These are phyloP conservation scores for Hydriomena furcata DNA, from an alignment of 2,888 invertebrate species.

Conservation along the genomic window DNA sequence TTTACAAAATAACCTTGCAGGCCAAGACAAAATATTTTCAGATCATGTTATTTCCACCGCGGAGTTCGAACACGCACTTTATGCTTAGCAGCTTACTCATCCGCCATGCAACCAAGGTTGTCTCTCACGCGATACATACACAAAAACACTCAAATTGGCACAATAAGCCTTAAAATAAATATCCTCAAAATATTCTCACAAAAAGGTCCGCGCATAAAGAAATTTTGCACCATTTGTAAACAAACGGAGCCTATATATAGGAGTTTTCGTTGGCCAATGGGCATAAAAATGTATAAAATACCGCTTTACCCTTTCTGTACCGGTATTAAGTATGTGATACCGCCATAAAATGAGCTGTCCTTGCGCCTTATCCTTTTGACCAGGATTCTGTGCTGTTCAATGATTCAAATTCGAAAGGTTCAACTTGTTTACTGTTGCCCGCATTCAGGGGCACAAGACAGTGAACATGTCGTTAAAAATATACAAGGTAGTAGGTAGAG, in stretches of 20 bases:
- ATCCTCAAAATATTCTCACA: slow-evolving; percentile 43
- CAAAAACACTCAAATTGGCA: no score
- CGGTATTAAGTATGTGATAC: slow-evolving; percentile 31
- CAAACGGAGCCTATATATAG: slow-evolving; percentile 42
- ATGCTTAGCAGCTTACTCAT: no score
- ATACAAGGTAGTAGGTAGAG: no score
- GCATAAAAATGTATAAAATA: slow-evolving; percentile 44
- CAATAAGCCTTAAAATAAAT: slow-evolving; percentile 44
- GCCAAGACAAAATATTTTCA: no score
- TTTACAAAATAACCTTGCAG: no score
- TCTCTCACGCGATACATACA: no score
- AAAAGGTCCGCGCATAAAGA: slow-evolving; percentile 57
- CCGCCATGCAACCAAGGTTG: no score
- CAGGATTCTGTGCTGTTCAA: slow-evolving; percentile 20
- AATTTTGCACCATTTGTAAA: slow-evolving; percentile 59
- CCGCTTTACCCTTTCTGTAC: slow-evolving; percentile 34
- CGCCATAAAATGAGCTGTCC: slow-evolving; percentile 28
- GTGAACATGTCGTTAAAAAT: no score
- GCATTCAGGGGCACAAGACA: no score
- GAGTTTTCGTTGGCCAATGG: slow-evolving; percentile 34
- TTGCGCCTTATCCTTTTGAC: slow-evolving; percentile 16
- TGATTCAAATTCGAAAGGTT: slow-evolving; percentile 17
- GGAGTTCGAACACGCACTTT: no score
- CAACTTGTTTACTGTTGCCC: slow-evolving; percentile 2
- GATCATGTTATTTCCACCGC: no score